Conservation (phyloP, 1,140 invertebrate species). For the Brachionus asplanchnoidis region DNA sequence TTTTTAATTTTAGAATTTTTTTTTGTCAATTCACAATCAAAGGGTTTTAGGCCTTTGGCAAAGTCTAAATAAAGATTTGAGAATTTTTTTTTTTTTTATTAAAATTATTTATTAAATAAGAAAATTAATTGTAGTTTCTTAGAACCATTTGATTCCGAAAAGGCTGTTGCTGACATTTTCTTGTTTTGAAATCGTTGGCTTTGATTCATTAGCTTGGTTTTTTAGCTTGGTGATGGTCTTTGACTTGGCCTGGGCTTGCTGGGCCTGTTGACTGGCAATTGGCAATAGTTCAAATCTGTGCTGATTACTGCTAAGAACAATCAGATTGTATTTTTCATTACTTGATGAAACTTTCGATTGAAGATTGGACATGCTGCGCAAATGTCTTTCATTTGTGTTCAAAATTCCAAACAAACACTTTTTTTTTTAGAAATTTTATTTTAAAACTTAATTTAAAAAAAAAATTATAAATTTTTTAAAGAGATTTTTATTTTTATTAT, state of each 20-base stretch:
- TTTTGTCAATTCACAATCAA: background rate
- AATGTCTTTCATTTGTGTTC: constrained; percentile 8
- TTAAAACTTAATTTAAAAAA: too few species aligned
- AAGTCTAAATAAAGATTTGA: too few species aligned
- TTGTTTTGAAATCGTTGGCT: background rate
- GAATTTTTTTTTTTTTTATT: background rate
- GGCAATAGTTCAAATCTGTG: constrained; percentile 27
- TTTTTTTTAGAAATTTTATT: background rate
- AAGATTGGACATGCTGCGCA: background rate
- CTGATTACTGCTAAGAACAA: constrained; percentile 11
- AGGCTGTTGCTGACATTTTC: background rate
- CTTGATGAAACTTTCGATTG: background rate
- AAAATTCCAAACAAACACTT: constrained; percentile 22
- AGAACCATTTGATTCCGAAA: constrained; percentile 37
- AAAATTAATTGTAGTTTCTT: background rate
- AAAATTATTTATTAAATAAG: background rate
- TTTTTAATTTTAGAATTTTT: background rate
- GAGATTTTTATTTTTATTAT: too few species aligned
- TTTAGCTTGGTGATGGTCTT: background rate
- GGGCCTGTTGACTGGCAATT: constrained; percentile 28
- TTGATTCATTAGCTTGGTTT: background rate
- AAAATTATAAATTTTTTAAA: too few species aligned
- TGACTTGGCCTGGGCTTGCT: background rate
- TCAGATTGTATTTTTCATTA: constrained; percentile 28
- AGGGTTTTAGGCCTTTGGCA: constrained; percentile 9